Evolutionary conservation across 1,140 invertebrate species (phyloP), one percentile per base, ranked within the genome.

Genomic region (Augochlora pura): DNA sequence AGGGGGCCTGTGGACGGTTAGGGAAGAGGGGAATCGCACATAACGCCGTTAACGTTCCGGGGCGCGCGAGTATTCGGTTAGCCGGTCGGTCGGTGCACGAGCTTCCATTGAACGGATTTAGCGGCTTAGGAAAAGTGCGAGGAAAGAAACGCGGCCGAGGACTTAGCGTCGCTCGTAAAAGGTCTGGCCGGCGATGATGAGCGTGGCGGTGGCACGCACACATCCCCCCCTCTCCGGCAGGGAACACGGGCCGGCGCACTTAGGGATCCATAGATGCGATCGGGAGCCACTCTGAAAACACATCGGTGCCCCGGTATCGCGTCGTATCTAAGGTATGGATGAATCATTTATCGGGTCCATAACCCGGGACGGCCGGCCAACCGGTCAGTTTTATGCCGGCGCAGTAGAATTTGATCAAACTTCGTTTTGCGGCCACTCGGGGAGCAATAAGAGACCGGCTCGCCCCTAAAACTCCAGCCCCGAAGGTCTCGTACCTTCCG

Each of bases 331-430:
- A 87, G 82, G 87, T 86, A 83, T 83, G 88, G 90, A 92, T 93
- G 92, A 93, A 93, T 93, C 92, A 92, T 93, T 93, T 93, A 93
- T 93, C 89, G 91, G 86, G 82, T 67, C 86, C 88, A 90, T 92
- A 90, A 90, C 86, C 88, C 83, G 63, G 76, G 77, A 85, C 73
- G 81, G 62, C 63, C 54, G 63, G 77, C 69, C 39, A 81, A 42
- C 64, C 82, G 92, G 92, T 93, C 92, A 93, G 92, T 93, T 93
- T 93, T 93, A 93, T 93, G 91, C 90, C 87, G 79, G 89, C 89
- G 87, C 89, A 91, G 91, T 93, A 91, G 92, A 93, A 93, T 93
- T 93, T 93, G 92, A 93, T 93, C 92, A 93, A 93, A 93, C 90
- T 93, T 92, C 91, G 91, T 92, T 93, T 93, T 93, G 92, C 91